Conservation (phyloP, 2,797 vertebrate genomes). For the Gallinago nigripennis region DNA sequence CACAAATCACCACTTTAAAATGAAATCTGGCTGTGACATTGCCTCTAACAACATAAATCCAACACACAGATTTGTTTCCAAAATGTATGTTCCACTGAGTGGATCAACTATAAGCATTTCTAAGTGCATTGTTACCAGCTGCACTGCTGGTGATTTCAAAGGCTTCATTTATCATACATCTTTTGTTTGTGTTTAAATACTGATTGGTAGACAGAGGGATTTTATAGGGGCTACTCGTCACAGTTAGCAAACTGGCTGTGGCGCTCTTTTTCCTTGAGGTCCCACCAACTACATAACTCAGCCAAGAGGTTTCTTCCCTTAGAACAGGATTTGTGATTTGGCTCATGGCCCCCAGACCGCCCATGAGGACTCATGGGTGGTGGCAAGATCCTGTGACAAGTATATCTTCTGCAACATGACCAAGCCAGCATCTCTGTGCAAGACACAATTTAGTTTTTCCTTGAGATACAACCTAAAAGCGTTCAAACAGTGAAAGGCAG, state of each 20-base stretch:
- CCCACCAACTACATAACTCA: not conserved
- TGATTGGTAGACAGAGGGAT: not conserved
- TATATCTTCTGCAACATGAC: not conserved
- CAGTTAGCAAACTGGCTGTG: not conserved
- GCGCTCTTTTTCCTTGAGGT: not conserved
- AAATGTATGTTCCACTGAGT: not conserved
- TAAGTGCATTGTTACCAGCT: not conserved
- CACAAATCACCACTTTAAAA: not conserved
- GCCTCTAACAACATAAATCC: not conserved
- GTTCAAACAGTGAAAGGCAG: not conserved
- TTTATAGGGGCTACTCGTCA: not conserved
- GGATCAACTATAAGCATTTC: not conserved
- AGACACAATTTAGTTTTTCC: accelerated
- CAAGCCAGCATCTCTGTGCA: not conserved
- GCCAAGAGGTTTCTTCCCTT: not conserved
- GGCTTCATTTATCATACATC: not conserved
- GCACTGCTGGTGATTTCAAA: not conserved
- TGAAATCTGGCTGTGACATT: not conserved
- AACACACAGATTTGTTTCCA: not conserved
- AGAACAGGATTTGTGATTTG: not conserved
- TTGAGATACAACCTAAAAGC: not conserved
- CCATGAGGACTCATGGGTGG: not conserved
- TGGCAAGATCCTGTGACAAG: not conserved
- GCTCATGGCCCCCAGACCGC: not conserved
- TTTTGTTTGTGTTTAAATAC: not conserved